These are phyloP conservation scores for Basileuterus tristriatus DNA, from an alignment of 2,797 vertebrate species.

Conservation along the genomic window DNA sequence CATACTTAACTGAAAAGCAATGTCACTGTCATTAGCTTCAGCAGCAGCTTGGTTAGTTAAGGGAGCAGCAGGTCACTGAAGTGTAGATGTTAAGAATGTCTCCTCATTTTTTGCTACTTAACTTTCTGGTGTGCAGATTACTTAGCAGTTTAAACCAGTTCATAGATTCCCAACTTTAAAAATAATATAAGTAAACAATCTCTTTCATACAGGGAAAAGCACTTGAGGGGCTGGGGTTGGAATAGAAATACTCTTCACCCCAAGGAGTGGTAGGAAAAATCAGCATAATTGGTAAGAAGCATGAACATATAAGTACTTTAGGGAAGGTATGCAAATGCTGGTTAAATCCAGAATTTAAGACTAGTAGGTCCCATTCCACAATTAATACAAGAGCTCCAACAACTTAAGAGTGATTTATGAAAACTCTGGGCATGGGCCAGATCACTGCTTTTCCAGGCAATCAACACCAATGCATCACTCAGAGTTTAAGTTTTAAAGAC, in stretches of 20 bases:
- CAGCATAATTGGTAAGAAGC: neutral
- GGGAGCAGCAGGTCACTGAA: neutral
- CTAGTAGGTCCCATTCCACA: neutral
- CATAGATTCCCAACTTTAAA: neutral
- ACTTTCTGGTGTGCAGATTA: neutral
- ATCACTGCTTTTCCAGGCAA: neutral
- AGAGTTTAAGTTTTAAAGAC: neutral
- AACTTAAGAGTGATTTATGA: neutral
- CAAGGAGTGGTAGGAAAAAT: neutral
- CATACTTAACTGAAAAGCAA: neutral
- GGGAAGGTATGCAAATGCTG: neutral
- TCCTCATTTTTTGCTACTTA: neutral
- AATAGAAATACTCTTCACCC: neutral
- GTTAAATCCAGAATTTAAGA: neutral
- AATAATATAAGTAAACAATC: neutral
- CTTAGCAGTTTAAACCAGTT: neutral
- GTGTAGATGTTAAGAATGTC: fast-evolving
- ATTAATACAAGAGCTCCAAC: neutral
- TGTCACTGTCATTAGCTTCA: neutral
- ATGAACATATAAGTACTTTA: neutral
- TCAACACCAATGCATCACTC: neutral
- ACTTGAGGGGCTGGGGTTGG: neutral
- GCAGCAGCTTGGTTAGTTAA: neutral
- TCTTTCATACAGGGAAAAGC: neutral
- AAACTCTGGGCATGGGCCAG: neutral